Evolutionary conservation across 1,140 invertebrate species (phyloP), one percentile per base, ranked within the genome.

Genomic region (Bombus huntii): DNA sequence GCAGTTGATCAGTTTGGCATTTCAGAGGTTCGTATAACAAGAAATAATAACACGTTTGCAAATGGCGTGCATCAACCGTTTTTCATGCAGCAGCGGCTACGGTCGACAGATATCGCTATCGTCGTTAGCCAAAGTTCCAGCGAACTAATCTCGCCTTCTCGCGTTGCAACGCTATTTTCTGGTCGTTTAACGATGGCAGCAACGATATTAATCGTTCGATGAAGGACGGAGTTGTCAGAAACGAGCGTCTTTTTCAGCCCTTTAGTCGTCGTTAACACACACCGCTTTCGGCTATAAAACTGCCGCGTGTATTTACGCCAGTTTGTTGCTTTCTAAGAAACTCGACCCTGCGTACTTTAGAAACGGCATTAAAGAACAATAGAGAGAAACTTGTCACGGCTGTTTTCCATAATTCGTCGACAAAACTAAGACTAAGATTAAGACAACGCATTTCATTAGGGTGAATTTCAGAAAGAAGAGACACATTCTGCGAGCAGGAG

Each of bases 371-470:
- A 66, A 74, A 42, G 34, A 81, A 81, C 78, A 85, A 81, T 73
- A 39, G 42, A 44, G 78, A 22, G 31, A 57, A 66, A 81, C 34
- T 42, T 75, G 25, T 53, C 22, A n/a, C 34, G 4, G 5, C 47
- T 62, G n/a, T 77, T 68, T 73, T 68, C 39, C n/a, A 28, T 8
- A n/a, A 79, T 84, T 84, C 42, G 66, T 34, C 28, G 59, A 3
- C 59, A 37, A 57, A 62, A 82, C n/a, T 37, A 37, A 37, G 34
- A 37, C 34, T 34, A 34, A 34, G 31, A n/a, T n/a, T 57, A 53
- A 75, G 71, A 83, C 82, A 80, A 82, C 80, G 80, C 71, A 79
- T 85, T 89, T 87, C 85, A 83, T 89, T 87, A 83, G 88, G 71
- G 47, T 71, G 66, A 89, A 89, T 87, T 85, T 65, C 62, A 28